Evolutionary conservation across 2,113 vertebrate genomes (phyloP).

Genomic region (Climacteris rufus): DNA sequence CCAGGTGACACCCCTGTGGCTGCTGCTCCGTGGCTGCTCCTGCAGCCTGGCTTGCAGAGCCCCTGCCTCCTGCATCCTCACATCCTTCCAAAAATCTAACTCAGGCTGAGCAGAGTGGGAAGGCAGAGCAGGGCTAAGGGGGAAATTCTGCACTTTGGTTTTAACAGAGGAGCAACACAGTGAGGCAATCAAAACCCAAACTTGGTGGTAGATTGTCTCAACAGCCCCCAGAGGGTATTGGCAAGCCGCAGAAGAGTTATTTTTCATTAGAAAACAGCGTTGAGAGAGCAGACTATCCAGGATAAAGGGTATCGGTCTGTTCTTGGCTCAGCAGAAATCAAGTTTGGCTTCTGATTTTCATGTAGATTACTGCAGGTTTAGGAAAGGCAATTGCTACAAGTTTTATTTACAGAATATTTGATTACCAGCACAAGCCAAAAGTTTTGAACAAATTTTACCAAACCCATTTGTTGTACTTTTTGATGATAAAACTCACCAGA

Average conservation of each 20-base stretch:
- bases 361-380: not conserved
- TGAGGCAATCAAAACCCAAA: slow-evolving; percentile 32
- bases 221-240: slow-evolving; percentile 12
- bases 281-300: not conserved
- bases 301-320: slow-evolving; percentile 3
- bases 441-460: not conserved
- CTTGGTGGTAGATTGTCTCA: not conserved
- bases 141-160: slow-evolving; percentile 1
- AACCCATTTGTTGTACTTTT: not conserved
- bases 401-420: not conserved
- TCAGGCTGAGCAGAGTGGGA: not conserved
- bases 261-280: slow-evolving; percentile 31
- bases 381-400: not conserved
- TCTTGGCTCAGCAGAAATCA: slow-evolving; percentile 2
- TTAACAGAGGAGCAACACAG: not conserved
- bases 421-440: not conserved
- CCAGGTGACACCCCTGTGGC: not conserved
- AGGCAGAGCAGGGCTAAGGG: not conserved
- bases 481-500: not conserved
- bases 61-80: not conserved
- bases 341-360: not conserved
- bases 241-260: not conserved
- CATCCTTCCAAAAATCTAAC: not conserved
- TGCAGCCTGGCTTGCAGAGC: not conserved
- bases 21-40: not conserved